Conservation (phyloP, 37 sponge, comb jelly and placozoan species). For the Beroe ovata region DNA sequence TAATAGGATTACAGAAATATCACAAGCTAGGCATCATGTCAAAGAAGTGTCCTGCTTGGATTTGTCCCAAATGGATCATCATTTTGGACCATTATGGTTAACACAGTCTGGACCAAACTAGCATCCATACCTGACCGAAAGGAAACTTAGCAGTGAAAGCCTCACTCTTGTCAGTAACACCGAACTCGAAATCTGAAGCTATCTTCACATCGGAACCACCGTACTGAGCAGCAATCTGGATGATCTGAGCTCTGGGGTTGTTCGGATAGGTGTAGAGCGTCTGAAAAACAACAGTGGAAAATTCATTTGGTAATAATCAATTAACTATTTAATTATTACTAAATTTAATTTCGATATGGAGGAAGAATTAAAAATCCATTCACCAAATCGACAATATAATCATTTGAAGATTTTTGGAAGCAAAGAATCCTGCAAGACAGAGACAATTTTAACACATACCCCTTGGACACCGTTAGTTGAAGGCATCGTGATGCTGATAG, state of each 20-base stretch:
- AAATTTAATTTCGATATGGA: background rate
- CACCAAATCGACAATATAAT: background rate
- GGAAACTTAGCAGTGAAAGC: conserved; percentile 37
- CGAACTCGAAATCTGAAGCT: conserved; percentile 33
- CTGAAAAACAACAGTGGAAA: conserved; percentile 7
- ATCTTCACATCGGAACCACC: conserved; percentile 8
- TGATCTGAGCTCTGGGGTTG: conserved; percentile 47
- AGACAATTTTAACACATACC: background rate
- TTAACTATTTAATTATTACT: background rate
- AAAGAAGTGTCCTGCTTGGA: too few relatives aligned
- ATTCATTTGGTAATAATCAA: too few relatives aligned
- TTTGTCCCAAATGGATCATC: too few relatives aligned
- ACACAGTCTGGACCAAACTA: too few relatives aligned
- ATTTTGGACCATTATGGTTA: too few relatives aligned
- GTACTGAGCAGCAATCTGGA: conserved; percentile 57
- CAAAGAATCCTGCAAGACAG: background rate
- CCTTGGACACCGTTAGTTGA: conserved; percentile 16
- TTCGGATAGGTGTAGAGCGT: conserved; percentile 47
- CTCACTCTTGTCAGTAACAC: conserved; percentile 21
- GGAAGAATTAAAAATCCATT: background rate
- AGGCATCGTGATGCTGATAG: background rate
- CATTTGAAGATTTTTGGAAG: background rate
- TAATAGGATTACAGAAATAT: background rate
- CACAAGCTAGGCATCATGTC: too few relatives aligned
- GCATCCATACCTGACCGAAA: conserved; percentile 35